A percentile compares a stretch with the other conserved stretches of the same genome.
These are phyloP conservation scores for Aphodius granarius DNA, from an alignment of 2,888 invertebrate species.

Conservation along the genomic window DNA sequence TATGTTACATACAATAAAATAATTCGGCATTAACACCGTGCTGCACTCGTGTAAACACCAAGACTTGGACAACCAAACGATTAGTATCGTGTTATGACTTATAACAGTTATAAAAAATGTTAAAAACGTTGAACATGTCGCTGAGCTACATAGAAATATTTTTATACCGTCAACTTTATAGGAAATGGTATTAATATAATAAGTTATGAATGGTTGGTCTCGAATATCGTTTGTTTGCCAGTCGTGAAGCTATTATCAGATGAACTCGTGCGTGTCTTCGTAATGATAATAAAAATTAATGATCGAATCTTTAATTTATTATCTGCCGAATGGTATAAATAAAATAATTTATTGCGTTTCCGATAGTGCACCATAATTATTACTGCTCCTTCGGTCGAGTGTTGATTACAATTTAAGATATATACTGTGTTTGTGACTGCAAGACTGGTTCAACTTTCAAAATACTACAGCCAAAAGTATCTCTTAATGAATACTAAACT, in stretches of 20 bases:
- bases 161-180: too few species aligned
- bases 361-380: neutral
- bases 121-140: too few species aligned
- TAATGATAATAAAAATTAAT: constrained; percentile 23
- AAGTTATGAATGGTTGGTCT: neutral
- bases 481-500: neutral
- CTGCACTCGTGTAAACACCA: too few species aligned
- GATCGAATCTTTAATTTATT: constrained; percentile 21
- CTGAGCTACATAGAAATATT: too few species aligned
- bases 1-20: too few species aligned
- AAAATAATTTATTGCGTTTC: neutral
- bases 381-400: neutral
- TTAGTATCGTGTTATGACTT: too few species aligned
- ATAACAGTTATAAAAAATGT: too few species aligned
- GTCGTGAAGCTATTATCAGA: constrained; percentile 1
- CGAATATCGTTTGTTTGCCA: neutral
- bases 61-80: too few species aligned
- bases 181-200: neutral
- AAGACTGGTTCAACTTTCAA: too few species aligned
- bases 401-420: neutral
- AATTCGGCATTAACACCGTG: too few species aligned
- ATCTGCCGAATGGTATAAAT: neutral
- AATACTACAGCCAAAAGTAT: too few species aligned
- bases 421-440: neutral
- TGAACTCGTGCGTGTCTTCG: constrained; percentile 20